Base-by-base conservation (phyloP, 2,888 invertebrate species). In the Lasioglossum lativentre region DNA sequence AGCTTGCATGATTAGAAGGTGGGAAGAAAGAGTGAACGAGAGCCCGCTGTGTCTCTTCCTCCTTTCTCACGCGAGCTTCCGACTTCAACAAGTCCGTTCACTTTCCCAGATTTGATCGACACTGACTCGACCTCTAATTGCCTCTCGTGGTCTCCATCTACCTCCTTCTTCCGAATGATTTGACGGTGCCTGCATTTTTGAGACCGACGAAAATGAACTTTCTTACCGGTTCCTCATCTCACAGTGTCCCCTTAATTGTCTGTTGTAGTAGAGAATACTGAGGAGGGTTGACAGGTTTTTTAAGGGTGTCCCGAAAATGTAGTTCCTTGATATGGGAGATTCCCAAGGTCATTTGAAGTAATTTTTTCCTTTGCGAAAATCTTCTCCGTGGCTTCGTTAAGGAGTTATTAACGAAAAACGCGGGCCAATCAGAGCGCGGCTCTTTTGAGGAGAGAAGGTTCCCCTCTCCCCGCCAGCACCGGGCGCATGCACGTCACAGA, bases 1-100 rank as follows among this genome's bases (percentile, higher is more conserved):
- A 68, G 45, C 80, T 74, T 59, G 68, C 79, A 78, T 84, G 84
- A 42, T 14, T 59, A 70, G 16, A 19, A 12, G 27, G 40, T 8
- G n/a, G 34, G 40, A 19, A 5, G 66, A 23, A 68, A 68, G 23
- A 63, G 56, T 16, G 63, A 79, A 52, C 74, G 34, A 38, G 8
- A 66, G 12, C 10, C 12, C 38, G 1, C 34, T 34, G 23, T 3
- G 4, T 38, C 40, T 70, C 5, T 14, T 70, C 12, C 23, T n/a
- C 4, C 40, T 3, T 70, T n/a, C 5, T 38, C 2, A 1, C 68
- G 12, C 40, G 10, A 70, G n/a, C 68, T 70, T 70, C 4, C 38
- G 23, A 23, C 23, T 68, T 38, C 12, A n/a, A 12, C 23, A 10
- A 23, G 68, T 40, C 23, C 38, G 38, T 38, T 23, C 68, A n/a